These are phyloP conservation scores for Phrynosoma platyrhinos DNA, from an alignment of 2,113 vertebrate genomes.

Conservation along the genomic window DNA sequence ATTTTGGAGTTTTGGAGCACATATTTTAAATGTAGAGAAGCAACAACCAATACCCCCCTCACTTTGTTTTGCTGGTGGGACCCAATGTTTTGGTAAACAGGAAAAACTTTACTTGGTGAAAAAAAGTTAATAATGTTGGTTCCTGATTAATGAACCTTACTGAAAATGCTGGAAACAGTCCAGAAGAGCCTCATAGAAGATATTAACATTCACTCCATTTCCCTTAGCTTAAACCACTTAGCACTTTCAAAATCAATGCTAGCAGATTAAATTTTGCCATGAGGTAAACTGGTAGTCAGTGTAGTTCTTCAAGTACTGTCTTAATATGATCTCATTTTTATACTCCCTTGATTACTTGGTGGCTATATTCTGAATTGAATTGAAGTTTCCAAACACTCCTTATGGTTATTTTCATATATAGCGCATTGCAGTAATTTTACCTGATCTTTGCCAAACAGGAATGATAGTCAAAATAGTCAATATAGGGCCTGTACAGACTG, in stretches of 20 bases:
- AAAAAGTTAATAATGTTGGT: not conserved
- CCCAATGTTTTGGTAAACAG: not conserved
- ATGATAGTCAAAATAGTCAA: too few relatives aligned
- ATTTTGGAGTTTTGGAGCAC: too few relatives aligned
- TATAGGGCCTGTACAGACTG: too few relatives aligned
- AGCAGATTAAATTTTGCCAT: not conserved
- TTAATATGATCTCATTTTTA: not conserved
- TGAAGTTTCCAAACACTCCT: not conserved
- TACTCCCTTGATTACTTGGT: too few relatives aligned
- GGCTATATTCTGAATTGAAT: too few relatives aligned
- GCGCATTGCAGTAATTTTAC: not conserved
- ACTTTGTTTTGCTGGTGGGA: not conserved
- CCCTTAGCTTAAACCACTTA: not conserved
- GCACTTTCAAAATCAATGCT: not conserved
- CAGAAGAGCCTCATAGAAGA: not conserved
- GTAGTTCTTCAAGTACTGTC: not conserved
- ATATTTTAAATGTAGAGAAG: not conserved
- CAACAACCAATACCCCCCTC: not conserved
- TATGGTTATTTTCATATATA: not conserved
- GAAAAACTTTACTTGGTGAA: not conserved
- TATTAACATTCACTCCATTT: not conserved
- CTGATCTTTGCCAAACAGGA: too few relatives aligned
- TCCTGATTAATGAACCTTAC: not conserved
- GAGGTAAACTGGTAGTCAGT: not conserved
- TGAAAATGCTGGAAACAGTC: too few relatives aligned